Evolutionary conservation across 2,113 vertebrate species (phyloP).

Genomic region (Trematomus loennbergii): DNA sequence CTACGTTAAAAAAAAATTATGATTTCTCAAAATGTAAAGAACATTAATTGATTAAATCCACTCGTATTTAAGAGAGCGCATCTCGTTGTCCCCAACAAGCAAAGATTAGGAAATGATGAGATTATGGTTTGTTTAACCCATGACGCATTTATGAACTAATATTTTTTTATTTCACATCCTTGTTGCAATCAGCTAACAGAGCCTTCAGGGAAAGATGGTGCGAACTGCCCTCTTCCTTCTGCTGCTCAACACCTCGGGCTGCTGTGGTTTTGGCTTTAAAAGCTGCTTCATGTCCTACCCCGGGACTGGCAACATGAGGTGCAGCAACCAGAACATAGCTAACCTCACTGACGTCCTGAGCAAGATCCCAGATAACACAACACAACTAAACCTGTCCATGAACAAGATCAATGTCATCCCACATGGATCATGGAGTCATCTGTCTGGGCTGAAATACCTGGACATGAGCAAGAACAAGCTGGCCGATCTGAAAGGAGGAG

Average conservation of each 20-base stretch:
- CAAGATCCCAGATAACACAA: slow-evolving; percentile 22
- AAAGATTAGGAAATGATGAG: background rate
- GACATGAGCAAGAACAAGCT: slow-evolving; percentile 44
- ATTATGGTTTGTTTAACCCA: background rate
- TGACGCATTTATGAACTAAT: background rate
- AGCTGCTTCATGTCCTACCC: slow-evolving; percentile 31
- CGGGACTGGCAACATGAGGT: background rate
- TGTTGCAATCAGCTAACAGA: background rate
- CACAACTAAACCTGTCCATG: slow-evolving; percentile 30
- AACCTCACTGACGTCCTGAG: slow-evolving; percentile 31
- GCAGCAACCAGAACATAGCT: slow-evolving; percentile 17
- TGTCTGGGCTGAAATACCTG: slow-evolving; percentile 16
- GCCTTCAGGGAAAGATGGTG: slow-evolving; percentile 20
- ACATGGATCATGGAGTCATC: background rate
- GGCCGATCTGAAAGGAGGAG: slow-evolving; percentile 38
- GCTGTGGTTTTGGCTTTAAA: slow-evolving; percentile 43
- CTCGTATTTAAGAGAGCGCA: background rate
- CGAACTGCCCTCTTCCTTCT: slow-evolving; percentile 23
- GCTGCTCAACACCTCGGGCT: slow-evolving; percentile 15
- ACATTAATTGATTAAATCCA: background rate
- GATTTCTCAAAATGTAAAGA: background rate
- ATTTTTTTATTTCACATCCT: slow-evolving; percentile 3
- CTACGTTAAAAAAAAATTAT: no score
- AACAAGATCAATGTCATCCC: slow-evolving; percentile 45
- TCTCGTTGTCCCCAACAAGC: no score